Percentiles rank a stretch among this genome's conserved stretches.
phyloP scores from a whole-genome alignment of 2,113 vertebrate genomes.

The Rhegmatorhina hoffmannsi region DNA sequence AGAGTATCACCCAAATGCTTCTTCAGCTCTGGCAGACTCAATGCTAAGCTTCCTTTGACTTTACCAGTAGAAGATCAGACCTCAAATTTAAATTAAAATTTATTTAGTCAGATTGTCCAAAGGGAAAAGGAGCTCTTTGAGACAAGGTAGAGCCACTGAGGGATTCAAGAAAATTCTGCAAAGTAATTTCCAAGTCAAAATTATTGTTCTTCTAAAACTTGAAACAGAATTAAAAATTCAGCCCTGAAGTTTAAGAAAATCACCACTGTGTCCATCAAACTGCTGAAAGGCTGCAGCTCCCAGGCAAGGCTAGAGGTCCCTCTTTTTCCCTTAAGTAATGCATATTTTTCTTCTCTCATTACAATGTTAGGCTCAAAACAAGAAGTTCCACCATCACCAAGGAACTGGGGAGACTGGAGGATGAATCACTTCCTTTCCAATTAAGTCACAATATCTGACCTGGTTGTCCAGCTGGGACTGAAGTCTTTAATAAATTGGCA shows the following conservation, averaged over 20 bases:
- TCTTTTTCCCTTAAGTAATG: not conserved
- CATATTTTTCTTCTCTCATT: not conserved
- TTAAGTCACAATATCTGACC: not conserved
- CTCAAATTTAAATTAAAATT: not conserved
- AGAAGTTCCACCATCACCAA: not conserved
- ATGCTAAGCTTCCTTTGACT: not conserved
- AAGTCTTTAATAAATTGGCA: not conserved
- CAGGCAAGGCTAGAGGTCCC: not conserved
- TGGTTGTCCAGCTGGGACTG: fast-evolving
- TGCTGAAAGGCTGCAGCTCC: not conserved
- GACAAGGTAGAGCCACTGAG: not conserved
- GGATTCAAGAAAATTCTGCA: not conserved
- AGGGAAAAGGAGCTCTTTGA: not conserved
- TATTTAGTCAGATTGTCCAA: not conserved
- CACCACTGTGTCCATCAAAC: not conserved
- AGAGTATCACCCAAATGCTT: not conserved
- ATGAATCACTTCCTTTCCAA: not conserved
- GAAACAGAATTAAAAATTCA: not conserved
- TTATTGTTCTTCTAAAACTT: not conserved
- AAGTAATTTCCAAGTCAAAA: not conserved
- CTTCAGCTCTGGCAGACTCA: not conserved
- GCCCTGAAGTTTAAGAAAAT: not conserved
- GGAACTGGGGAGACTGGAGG: not conserved
- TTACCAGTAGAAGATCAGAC: not conserved
- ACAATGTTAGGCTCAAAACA: not conserved